A percentile compares a stretch with the other conserved stretches of the same genome.
These are phyloP conservation scores for Dendroctonus valens DNA, from an alignment of 1,140 invertebrate genomes.

Conservation along the genomic window DNA sequence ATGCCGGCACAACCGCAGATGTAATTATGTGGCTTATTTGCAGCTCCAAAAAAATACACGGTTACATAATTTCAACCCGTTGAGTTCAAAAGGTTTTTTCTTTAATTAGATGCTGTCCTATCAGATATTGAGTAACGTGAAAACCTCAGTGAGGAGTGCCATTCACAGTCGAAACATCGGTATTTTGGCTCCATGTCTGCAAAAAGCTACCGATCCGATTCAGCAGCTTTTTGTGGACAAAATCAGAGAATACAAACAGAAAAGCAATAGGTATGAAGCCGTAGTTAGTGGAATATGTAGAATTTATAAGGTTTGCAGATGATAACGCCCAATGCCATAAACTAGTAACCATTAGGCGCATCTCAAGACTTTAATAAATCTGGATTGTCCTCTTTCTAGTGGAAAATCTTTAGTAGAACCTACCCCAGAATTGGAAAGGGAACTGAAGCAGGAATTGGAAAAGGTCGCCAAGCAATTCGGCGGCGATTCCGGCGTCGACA, in stretches of 20 bases:
- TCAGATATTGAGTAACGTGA: slow-evolving; percentile 38
- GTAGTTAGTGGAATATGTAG: background rate
- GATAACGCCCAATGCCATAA: too few species aligned
- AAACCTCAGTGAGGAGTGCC: slow-evolving; percentile 40
- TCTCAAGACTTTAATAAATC: too few species aligned
- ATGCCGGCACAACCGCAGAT: too few species aligned
- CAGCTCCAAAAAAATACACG: background rate
- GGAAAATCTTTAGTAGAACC: slow-evolving; percentile 81
- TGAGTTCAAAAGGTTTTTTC: slow-evolving; percentile 1
- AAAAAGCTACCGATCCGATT: slow-evolving; percentile 82
- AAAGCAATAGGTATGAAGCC: slow-evolving; percentile 62
- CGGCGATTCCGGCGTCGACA: slow-evolving; percentile 71
- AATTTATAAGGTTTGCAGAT: slow-evolving; percentile 24
- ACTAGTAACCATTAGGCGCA: too few species aligned
- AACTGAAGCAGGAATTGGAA: slow-evolving; percentile 74
- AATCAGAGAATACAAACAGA: slow-evolving; percentile 83
- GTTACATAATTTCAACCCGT: slow-evolving; percentile 18
- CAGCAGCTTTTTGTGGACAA: slow-evolving; percentile 93
- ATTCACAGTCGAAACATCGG: slow-evolving; percentile 63
- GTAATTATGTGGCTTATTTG: too few species aligned
- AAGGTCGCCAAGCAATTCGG: slow-evolving; percentile 78
- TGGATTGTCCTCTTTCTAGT: slow-evolving; percentile 52
- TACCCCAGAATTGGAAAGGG: slow-evolving; percentile 70
- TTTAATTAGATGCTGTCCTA: slow-evolving; percentile 22
- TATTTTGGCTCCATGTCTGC: slow-evolving; percentile 65